phyloP scores from a whole-genome alignment of 2,797 vertebrate genomes.

The Sciaenops ocellatus region DNA sequence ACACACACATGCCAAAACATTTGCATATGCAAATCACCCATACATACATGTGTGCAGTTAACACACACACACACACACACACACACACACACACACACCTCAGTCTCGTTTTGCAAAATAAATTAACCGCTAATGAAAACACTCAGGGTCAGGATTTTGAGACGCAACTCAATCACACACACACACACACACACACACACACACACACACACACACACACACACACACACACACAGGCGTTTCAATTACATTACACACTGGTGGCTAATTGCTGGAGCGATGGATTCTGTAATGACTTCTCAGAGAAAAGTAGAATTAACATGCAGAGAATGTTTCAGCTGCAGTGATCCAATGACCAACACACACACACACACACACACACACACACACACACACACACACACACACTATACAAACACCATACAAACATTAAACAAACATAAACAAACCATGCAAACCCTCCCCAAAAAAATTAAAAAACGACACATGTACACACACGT shows the following conservation, averaged over 20 bases:
- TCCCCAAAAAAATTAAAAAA: background rate
- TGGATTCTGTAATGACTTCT: constrained; percentile 61
- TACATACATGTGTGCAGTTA: too few species aligned
- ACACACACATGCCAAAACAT: background rate
- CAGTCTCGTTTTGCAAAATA: constrained; percentile 22
- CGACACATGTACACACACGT: background rate
- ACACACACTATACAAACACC: background rate
- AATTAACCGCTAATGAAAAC: constrained; percentile 45
- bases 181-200: background rate
- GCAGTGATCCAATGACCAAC: constrained; percentile 29
- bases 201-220: constrained; percentile 8
- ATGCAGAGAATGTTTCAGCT: constrained; percentile 33
- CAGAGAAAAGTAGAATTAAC: constrained; percentile 41
- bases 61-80: background rate
- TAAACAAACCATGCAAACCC: too few species aligned
- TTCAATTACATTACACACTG: constrained; percentile 63
- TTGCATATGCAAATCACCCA: background rate
- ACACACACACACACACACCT: background rate
- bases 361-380: constrained; percentile 7
- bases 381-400: background rate
- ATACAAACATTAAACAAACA: too few species aligned
- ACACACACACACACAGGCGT: constrained; percentile 7
- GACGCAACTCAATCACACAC: constrained; percentile 15
- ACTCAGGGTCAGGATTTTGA: constrained; percentile 36
- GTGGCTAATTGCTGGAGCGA: constrained; percentile 59